Evolutionary conservation across 2,888 invertebrate genomes (phyloP).

Genomic region (Mimas tiliae): DNA sequence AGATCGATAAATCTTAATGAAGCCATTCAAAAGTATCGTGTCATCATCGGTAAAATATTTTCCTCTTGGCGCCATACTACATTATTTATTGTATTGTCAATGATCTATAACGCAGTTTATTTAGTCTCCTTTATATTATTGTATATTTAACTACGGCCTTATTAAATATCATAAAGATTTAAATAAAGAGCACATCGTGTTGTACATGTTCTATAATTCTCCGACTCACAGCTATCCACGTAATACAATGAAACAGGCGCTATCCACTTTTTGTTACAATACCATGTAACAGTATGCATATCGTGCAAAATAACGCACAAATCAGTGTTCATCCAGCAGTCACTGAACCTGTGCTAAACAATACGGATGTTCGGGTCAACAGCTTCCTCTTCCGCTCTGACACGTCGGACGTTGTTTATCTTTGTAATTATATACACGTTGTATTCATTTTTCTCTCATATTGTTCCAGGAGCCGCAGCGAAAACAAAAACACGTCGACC

Average conservation of each 20-base stretch:
- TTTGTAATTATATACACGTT: background rate
- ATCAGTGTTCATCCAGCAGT: constrained; percentile 62
- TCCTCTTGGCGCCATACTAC: too few species aligned
- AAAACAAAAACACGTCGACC: constrained; percentile 71
- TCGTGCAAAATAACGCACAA: constrained; percentile 63
- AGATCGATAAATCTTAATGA: too few species aligned
- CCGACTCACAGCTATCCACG: background rate
- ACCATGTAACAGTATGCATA: constrained; percentile 56
- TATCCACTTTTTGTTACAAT: constrained; percentile 60
- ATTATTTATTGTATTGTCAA: background rate
- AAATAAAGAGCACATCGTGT: background rate
- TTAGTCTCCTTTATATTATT: too few species aligned
- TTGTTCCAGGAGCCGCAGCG: constrained; percentile 75
- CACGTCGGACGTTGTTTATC: constrained; percentile 37
- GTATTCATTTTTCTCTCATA: constrained; percentile 35
- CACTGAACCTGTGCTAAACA: constrained; percentile 73
- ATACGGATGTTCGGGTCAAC: constrained; percentile 66
- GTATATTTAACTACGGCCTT: background rate
- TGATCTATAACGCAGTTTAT: too few species aligned
- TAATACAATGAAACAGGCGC: constrained; percentile 48
- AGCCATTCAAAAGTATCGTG: too few species aligned
- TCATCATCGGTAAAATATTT: too few species aligned
- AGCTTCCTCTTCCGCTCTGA: constrained; percentile 67
- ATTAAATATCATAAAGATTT: constrained; percentile 8
- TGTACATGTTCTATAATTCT: constrained; percentile 1